A percentile compares a stretch with the other conserved stretches of the same genome.
These are phyloP conservation scores for Tenthredo distinguenda DNA, from an alignment of 2,888 invertebrate genomes.

Conservation along the genomic window DNA sequence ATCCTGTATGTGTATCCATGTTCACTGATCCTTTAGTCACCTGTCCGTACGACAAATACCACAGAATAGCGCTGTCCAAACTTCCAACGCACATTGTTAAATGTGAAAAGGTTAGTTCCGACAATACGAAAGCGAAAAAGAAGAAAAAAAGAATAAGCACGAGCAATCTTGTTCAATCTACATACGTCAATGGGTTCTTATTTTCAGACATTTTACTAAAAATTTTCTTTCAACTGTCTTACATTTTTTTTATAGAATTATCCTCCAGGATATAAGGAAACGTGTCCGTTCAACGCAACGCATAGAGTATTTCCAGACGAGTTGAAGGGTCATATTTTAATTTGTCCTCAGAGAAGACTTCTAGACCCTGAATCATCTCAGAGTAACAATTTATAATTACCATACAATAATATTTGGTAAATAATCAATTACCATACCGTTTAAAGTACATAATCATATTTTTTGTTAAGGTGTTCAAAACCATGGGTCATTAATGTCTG, in stretches of 20 bases:
- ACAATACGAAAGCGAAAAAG: neutral
- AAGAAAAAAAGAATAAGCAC: neutral
- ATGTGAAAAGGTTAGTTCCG: constrained; percentile 71
- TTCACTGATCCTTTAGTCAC: constrained; percentile 49
- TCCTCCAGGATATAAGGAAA: constrained; percentile 67
- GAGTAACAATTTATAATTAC: constrained; percentile 57
- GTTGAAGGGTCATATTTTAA: constrained; percentile 66
- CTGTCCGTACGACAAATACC: constrained; percentile 72
- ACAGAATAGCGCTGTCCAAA: constrained; percentile 67
- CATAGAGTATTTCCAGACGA: constrained; percentile 69
- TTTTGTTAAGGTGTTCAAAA: constrained; percentile 51
- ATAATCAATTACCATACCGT: neutral
- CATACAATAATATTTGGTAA: neutral
- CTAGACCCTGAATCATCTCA: constrained; percentile 56
- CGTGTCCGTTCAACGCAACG: constrained; percentile 74
- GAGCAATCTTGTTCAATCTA: neutral
- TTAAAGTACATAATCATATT: neutral
- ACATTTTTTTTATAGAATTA: constrained; percentile 64
- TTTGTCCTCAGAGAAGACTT: constrained; percentile 64
- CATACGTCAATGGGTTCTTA: neutral
- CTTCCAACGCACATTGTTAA: constrained; percentile 73
- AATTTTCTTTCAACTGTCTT: constrained; percentile 1
- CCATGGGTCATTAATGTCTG: constrained; percentile 44
- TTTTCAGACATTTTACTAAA: neutral
- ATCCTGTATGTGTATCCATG: neutral